Evolutionary conservation across 2,888 invertebrate genomes (phyloP), one percentile per base, ranked within the genome.

Genomic region (Eumerus sabulonum): DNA sequence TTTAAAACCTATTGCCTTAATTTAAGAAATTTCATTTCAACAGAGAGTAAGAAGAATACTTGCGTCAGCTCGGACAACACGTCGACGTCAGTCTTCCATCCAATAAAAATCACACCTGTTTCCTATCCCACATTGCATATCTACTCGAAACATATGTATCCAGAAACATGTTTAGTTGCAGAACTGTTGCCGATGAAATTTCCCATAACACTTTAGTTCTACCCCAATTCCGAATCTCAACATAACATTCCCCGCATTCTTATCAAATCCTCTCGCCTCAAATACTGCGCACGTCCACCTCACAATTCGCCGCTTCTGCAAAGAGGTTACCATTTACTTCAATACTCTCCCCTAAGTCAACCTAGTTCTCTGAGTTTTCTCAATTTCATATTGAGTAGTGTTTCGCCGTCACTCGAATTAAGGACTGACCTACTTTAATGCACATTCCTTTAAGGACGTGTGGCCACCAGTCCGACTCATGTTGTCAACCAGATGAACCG

Each of bases 391-490:
- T n/a, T 17, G 64, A 64, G 53, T 9, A 42, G 4, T 38, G 11
- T 9, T 14, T 40, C 70, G 54, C 47, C 66, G 47, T 50, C 47
- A 42, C 19, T 67, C 67, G 62, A 72, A 77, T 72, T 79, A 54
- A 73, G 68, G 79, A 57, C 79, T 79, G 79, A 79, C 79, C 79
- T 79, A 79, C 57, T 79, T 79, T 79, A 79, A 79, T 67, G 57
- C 63, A 73, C 67, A 54, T 47, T n/a, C 36, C 50, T 51, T 60
- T 72, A 38, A 77, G 63, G 72, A 53, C 59, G 59, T 42, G 42
- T 36, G 27, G 48, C 38, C 38, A 53, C 63, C 64, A 79, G 79
- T 79, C 67, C 63, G 64, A 73, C 67, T 53, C 44, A 68, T 79
- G 73, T 68, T 50, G 44, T 67, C 68, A 63, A 40, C 45, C 54